A percentile compares a stretch with the other conserved stretches of the same genome.
Conservation (phyloP, 2,113 vertebrate species). For the Gulo gulo region DNA sequence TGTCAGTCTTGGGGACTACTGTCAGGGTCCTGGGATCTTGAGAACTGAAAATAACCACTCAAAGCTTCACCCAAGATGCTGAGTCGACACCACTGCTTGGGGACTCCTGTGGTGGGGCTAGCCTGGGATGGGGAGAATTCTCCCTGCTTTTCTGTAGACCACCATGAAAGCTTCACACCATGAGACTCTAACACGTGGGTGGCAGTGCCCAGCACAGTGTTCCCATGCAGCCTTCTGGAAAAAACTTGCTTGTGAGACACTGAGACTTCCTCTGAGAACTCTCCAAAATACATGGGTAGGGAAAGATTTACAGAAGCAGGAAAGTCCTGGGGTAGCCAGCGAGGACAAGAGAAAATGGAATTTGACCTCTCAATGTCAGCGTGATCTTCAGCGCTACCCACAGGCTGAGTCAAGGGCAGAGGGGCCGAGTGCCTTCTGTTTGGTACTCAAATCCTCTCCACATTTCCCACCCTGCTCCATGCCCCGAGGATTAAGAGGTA, state of each 20-base stretch:
- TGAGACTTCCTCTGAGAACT: not conserved
- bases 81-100: not conserved
- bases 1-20: not conserved
- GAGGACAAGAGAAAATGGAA: not conserved
- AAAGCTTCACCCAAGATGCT: not conserved
- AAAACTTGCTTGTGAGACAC: not conserved
- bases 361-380: not conserved
- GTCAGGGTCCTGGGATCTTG: not conserved
- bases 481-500: not conserved
- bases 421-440: not conserved
- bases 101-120: too few species aligned
- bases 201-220: fast-evolving
- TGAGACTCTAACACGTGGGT: fast-evolving
- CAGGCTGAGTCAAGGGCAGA: not conserved
- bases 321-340: not conserved
- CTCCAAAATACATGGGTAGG: not conserved
- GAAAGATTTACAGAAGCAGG: not conserved
- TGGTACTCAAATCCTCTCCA: not conserved
- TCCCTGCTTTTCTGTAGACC: not conserved
- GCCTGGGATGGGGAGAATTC: not conserved
- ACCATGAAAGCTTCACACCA: not conserved
- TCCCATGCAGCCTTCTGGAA: not conserved
- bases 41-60: not conserved
- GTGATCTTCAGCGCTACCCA: not conserved
- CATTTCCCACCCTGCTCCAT: not conserved